Evolutionary conservation across 1,140 invertebrate species (phyloP).

Genomic region (Heterodera carotae): DNA sequence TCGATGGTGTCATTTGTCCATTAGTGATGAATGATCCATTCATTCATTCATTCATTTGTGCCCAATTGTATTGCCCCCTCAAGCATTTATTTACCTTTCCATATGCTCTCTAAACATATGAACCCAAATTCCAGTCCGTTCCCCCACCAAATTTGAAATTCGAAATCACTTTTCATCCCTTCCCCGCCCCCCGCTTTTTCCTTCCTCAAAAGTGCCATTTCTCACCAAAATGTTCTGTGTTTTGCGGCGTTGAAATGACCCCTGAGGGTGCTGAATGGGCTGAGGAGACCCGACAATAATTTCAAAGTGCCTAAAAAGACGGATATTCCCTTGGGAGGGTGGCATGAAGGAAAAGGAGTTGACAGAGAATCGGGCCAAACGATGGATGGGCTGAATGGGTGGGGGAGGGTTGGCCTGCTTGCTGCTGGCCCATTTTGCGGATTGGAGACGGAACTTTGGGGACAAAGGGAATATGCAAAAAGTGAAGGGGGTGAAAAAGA

Average conservation of each 20-base stretch:
- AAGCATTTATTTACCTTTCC: no score
- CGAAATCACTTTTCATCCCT: no score
- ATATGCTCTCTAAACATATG: no score
- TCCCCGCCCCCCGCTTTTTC: background rate
- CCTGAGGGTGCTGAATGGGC: slow-evolving; percentile 7
- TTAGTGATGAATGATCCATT: no score
- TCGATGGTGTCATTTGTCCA: no score
- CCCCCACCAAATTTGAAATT: no score
- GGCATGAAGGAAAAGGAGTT: background rate
- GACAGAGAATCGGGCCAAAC: background rate
- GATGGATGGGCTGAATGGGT: slow-evolving; percentile 1
- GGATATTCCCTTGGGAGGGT: slow-evolving; percentile 3
- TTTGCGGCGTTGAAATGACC: slow-evolving; percentile 3
- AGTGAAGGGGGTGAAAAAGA: background rate
- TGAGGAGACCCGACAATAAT: slow-evolving; percentile 9
- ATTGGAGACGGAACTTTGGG: background rate
- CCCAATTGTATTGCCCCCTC: no score
- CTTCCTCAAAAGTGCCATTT: background rate
- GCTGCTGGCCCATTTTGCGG: no score
- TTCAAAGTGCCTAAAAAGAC: background rate
- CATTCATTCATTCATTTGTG: no score
- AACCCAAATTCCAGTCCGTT: no score
- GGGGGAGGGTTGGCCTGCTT: background rate
- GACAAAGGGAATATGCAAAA: background rate
- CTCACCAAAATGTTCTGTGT: background rate